phyloP scores from a whole-genome alignment of 2,888 invertebrate genomes.

The Tortricodes alternella region DNA sequence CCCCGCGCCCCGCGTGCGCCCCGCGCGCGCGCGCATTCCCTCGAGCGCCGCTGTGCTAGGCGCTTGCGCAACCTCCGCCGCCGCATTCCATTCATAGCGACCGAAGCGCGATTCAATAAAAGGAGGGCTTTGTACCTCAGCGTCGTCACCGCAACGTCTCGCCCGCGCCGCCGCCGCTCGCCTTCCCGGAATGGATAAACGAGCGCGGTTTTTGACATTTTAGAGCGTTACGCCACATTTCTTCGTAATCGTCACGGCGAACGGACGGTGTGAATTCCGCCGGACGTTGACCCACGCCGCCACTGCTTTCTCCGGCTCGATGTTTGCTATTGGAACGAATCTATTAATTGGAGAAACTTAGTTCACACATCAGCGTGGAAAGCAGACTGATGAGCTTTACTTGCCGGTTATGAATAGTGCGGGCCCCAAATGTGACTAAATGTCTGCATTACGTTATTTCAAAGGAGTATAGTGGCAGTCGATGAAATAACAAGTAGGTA shows the following conservation, averaged over 20 bases:
- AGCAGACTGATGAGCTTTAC: constrained; percentile 67
- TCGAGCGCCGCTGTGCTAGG: constrained; percentile 61
- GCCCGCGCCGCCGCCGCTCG: constrained; percentile 38
- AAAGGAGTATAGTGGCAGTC: not conserved
- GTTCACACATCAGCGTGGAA: constrained; percentile 81
- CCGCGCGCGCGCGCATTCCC: constrained; percentile 55
- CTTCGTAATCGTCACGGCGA: constrained; percentile 76
- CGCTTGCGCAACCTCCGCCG: constrained; percentile 77
- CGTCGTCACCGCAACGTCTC: constrained; percentile 24
- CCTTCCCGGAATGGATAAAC: constrained; percentile 65
- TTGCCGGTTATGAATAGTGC: constrained; percentile 42
- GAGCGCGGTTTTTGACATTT: constrained; percentile 73
- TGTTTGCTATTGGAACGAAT: constrained; percentile 82
- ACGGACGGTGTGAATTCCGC: constrained; percentile 72
- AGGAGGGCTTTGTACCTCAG: constrained; percentile 32
- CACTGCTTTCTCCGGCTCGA: constrained; percentile 77
- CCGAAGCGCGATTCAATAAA: constrained; percentile 49
- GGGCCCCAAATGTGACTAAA: constrained; percentile 27
- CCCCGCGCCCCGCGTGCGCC: constrained; percentile 52
- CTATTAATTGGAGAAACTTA: constrained; percentile 82
- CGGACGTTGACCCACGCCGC: constrained; percentile 75
- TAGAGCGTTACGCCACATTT: constrained; percentile 78
- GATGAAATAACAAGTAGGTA: not conserved
- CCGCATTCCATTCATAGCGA: constrained; percentile 81
- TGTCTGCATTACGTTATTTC: constrained; percentile 34